These are phyloP conservation scores for Tenualosa ilisha DNA, from an alignment of 2,797 vertebrate species.

Conservation along the genomic window DNA sequence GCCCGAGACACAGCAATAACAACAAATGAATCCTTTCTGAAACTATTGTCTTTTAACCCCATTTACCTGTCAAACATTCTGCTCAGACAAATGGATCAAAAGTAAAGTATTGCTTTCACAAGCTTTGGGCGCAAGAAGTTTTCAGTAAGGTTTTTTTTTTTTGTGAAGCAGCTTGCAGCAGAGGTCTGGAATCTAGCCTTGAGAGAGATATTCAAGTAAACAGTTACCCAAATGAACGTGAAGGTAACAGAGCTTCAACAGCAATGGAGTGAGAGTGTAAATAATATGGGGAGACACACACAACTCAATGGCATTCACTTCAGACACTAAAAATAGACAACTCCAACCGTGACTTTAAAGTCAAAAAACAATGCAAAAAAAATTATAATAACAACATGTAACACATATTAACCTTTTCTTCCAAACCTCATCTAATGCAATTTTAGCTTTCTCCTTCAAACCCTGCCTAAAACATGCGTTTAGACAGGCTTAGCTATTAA, in stretches of 20 bases:
- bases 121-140: background rate
- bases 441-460: background rate
- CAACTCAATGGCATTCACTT: background rate
- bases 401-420: background rate
- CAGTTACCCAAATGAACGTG: background rate
- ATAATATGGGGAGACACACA: background rate
- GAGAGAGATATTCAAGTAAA: background rate
- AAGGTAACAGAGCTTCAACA: background rate
- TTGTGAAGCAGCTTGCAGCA: background rate
- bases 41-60: background rate
- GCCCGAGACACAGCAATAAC: background rate
- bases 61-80: background rate
- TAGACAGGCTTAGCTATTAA: background rate
- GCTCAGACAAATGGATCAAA: background rate
- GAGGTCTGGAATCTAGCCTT: background rate
- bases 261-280: background rate
- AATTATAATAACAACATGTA: no score
- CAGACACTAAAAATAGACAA: background rate
- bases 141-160: background rate
- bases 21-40: background rate
- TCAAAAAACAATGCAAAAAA: background rate
- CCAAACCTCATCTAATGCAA: background rate
- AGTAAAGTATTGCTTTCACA: constrained; percentile 1
- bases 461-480: background rate
- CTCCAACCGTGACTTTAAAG: background rate